phyloP scores from a whole-genome alignment of 2,113 vertebrate species.

The Oryzias melastigma region DNA sequence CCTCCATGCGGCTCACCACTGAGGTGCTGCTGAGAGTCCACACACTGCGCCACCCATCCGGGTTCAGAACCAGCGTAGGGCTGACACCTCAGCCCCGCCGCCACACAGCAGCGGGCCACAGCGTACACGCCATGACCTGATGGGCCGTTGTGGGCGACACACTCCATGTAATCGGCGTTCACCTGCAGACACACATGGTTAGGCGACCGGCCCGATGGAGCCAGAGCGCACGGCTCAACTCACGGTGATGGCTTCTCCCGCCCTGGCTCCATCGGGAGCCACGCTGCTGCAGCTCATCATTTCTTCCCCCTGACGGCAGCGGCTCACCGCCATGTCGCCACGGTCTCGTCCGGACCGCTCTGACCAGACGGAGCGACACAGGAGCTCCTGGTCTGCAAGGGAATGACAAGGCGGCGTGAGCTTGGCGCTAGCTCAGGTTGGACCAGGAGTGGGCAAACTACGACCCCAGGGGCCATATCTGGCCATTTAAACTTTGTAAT shows the following conservation, averaged over 20 bases:
- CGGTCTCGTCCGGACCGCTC: constrained; percentile 64
- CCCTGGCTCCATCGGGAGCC: constrained; percentile 58
- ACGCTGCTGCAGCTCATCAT: constrained; percentile 83
- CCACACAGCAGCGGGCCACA: constrained; percentile 83
- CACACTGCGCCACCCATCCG: constrained; percentile 61
- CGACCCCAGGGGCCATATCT: too few species aligned
- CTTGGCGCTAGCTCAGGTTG: too few species aligned
- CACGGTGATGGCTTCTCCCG: constrained; percentile 81
- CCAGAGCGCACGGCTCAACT: constrained; percentile 4
- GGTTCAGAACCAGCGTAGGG: constrained; percentile 29
- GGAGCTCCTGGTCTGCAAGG: constrained; percentile 69
- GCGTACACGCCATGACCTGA: constrained; percentile 76
- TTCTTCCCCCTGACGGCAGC: constrained; percentile 77
- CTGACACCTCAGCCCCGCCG: constrained; percentile 69
- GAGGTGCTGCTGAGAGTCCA: constrained; percentile 65
- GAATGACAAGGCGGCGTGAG: neutral
- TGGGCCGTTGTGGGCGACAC: constrained; percentile 70
- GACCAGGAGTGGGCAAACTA: too few species aligned
- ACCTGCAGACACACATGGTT: constrained; percentile 61
- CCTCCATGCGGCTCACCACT: constrained; percentile 74
- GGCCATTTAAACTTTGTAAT: too few species aligned
- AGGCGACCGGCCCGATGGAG: neutral
- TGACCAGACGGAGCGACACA: constrained; percentile 89
- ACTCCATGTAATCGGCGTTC: constrained; percentile 66
- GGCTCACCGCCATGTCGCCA: constrained; percentile 44